Base-by-base conservation (phyloP, 2,888 invertebrate genomes). In the Augiades crinisus region DNA sequence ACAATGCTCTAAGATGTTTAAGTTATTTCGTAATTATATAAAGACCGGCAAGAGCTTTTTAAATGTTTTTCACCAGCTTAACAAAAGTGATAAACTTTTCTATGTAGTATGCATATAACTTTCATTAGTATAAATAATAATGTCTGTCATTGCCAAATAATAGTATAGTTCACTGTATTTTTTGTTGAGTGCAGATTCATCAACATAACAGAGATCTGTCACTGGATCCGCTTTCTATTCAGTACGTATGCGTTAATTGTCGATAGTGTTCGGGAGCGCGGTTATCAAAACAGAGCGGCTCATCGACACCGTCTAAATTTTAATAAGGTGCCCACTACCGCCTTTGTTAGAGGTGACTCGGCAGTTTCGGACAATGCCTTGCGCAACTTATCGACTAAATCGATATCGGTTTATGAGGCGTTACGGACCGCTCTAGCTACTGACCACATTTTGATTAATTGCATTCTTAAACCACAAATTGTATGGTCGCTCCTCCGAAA, bases 241-340 rank as follows among this genome's bases (percentile, higher is more conserved):
- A 70, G 64, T 61, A 54, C 59, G 70, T 38, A 38, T 31, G 74
- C 64, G 61, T 65, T 67, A 66, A 75, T 73, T 73, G 73, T 72
- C 70, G 73, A 71, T 70, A 71, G 69, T 56, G 61, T 68, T 72
- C 66, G 67, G 69, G 72, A 73, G 78, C 77, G 78, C 75, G 70
- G 78, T 87, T 88, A 87, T 86, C 81, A 89, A 84, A 89, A 88
- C 87, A 88, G 73, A 76, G 73, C 79, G 79, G 75, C 77, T 79
- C 81, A 83, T 85, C 83, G 79, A 68, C 75, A 75, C 78, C 79
- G 77, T 82, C 80, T 75, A 84, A 85, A 84, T 87, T 89, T 88
- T 89, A 89, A 89, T 89, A 88, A 88, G 89, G 81, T 85, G 79
- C 81, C 85, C 81, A 88, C 88, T 86, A 83, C 88, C 81, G 84